Percentiles rank a stretch among this genome's conserved stretches.
Conservation (phyloP, 2,888 invertebrate genomes). For the Troilus luridus region DNA sequence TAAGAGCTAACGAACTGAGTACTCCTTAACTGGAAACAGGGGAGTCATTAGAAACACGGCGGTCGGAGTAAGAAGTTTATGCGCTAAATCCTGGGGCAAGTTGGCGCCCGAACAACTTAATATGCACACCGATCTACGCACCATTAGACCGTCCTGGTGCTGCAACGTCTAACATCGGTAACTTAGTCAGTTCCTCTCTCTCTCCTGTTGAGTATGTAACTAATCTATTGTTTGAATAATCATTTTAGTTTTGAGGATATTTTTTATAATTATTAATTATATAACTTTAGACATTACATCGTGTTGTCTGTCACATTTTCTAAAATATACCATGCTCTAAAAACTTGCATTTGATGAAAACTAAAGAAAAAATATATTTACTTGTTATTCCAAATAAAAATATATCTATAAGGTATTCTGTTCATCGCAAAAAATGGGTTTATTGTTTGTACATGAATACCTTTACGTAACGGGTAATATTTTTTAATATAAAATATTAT, state of each 20-base stretch:
- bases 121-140: conserved; percentile 45
- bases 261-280: too few relatives aligned
- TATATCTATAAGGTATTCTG: too few relatives aligned
- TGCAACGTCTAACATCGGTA: not conserved
- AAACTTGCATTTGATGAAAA: too few relatives aligned
- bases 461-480: too few relatives aligned
- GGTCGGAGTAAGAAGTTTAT: conserved; percentile 25
- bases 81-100: conserved; percentile 14
- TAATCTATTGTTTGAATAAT: not conserved
- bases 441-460: too few relatives aligned
- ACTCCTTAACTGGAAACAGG: conserved; percentile 36
- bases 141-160: not conserved
- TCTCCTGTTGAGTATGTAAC: not conserved
- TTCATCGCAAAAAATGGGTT: too few relatives aligned
- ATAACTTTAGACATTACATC: too few relatives aligned
- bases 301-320: too few relatives aligned
- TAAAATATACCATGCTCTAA: too few relatives aligned
- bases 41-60: conserved; percentile 32
- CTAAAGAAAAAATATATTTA: too few relatives aligned
- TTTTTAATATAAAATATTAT: too few relatives aligned
- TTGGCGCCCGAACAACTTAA: conserved; percentile 33
- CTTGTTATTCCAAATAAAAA: too few relatives aligned
- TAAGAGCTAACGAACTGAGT: conserved; percentile 26
- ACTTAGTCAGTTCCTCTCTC: not conserved
- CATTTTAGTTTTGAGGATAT: not conserved